phyloP scores from a whole-genome alignment of 37 sponge, comb jelly and placozoan genomes.

The Theonella swinhoei region DNA sequence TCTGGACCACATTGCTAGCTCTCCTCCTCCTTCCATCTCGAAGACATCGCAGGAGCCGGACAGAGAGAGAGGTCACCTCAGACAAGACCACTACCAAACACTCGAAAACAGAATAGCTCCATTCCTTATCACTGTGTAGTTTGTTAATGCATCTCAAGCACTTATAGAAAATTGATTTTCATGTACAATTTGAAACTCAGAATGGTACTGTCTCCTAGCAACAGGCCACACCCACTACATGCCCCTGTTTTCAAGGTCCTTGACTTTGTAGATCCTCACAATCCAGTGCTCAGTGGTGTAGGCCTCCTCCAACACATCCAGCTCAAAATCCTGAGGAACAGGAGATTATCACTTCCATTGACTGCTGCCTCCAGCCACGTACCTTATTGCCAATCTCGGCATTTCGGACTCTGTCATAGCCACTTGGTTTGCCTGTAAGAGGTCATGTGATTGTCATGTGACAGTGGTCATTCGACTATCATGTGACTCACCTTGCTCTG shows the following conservation, averaged over 20 bases:
- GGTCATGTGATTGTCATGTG: neutral
- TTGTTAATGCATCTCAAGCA: too few species aligned
- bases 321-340: constrained; percentile 84
- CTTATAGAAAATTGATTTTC: too few species aligned
- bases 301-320: constrained; percentile 99
- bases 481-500: constrained; percentile 74
- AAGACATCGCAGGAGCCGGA: too few species aligned
- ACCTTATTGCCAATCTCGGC: constrained; percentile 98
- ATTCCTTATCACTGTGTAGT: too few species aligned
- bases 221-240: constrained; percentile 10
- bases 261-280: constrained; percentile 98
- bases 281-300: constrained; percentile 99
- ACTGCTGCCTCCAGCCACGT: too few species aligned
- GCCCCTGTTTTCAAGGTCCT: constrained; percentile 92
- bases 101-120: too few species aligned
- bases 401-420: constrained; percentile 97
- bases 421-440: constrained; percentile 86
- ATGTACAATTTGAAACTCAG: too few species aligned
- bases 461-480: neutral
- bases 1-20: too few species aligned
- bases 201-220: neutral
- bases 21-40: too few species aligned
- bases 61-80: too few species aligned
- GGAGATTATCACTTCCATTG: too few species aligned
- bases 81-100: too few species aligned